Conservation (phyloP, 2,797 vertebrate genomes). For the Anguilla anguilla region DNA sequence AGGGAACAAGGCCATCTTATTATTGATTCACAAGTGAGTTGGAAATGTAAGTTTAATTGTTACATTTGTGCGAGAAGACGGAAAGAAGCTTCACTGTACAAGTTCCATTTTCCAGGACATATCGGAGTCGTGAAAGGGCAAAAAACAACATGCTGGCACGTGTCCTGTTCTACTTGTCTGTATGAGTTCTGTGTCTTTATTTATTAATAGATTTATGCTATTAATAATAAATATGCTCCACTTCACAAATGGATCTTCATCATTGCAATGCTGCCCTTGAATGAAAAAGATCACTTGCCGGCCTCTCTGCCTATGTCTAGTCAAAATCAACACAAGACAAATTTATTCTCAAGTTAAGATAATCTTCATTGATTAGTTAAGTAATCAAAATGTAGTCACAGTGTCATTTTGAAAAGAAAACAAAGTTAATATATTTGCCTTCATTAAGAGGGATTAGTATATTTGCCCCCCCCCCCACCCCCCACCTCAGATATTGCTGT, state of each 20-base stretch:
- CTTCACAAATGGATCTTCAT: background rate
- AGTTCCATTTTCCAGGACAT: background rate
- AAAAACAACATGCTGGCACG: background rate
- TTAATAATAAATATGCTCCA: slow-evolving; percentile 4
- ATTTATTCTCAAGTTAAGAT: background rate
- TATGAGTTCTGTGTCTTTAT: background rate
- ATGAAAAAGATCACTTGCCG: background rate
- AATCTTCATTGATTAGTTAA: no score
- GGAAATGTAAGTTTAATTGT: background rate
- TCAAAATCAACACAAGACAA: background rate
- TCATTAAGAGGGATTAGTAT: no score
- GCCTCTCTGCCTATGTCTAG: background rate
- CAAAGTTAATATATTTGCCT: no score
- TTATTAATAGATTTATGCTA: slow-evolving; percentile 13
- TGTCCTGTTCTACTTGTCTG: background rate
- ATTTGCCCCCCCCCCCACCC: no score
- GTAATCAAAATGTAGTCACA: no score
- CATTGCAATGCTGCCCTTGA: background rate
- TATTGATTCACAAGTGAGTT: background rate
- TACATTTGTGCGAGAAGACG: background rate
- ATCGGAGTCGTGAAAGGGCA: background rate
- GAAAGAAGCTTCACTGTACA: background rate
- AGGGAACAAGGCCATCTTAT: background rate
- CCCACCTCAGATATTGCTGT: no score
- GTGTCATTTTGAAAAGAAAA: no score